Base-by-base conservation (phyloP, 1,140 invertebrate genomes). In the Lepidostoma basale region DNA sequence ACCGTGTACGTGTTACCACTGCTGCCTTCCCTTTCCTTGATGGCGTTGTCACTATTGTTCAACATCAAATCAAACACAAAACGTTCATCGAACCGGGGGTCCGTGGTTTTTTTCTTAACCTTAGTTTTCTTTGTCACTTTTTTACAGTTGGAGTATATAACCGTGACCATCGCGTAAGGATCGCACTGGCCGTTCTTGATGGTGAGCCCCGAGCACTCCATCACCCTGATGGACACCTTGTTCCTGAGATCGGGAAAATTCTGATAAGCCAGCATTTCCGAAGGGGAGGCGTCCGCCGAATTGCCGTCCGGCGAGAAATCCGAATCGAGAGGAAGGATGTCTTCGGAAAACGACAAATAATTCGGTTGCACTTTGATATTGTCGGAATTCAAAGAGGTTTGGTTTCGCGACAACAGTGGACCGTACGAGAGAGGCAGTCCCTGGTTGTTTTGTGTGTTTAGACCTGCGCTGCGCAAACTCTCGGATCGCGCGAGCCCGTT, bases 111-210 rank as follows among this genome's bases (percentile, higher is more conserved):
- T 82, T 95, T 95, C 76, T 88, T 90, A 42, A 91, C 89, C 82
- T 92, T 94, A 12, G 94, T 95, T 74, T 90, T 87, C 77, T 90
- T 92, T n/a, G 87, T 87, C 71, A 94, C 88, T 80, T 88, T 86
- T 78, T 92, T 91, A 68, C 89, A 89, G 81, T 92, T 95, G 74
- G 88, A 88, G 79, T 93, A 93, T 26, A 88, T 83, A 47, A 95
- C 87, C 26, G 90, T 90, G 71, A 94, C 89, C 64, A 89, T 86
- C 68, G 92, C 92, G 79, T 91, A 95, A 2, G 94, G 93, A 85
- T 97, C 94, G 85, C 94, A 97, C 74, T 90, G 88, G 76, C 93
- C 92, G 83, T 95, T 94, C 77, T 92, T 93, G 67, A 94, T 89
- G 60, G 93, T 92, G 75, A 97, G 83, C 80, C 96, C 94, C 74